A percentile compares a stretch with the other conserved stretches of the same genome.
phyloP scores from a whole-genome alignment of 2,113 vertebrate genomes.

The Solea senegalensis region DNA sequence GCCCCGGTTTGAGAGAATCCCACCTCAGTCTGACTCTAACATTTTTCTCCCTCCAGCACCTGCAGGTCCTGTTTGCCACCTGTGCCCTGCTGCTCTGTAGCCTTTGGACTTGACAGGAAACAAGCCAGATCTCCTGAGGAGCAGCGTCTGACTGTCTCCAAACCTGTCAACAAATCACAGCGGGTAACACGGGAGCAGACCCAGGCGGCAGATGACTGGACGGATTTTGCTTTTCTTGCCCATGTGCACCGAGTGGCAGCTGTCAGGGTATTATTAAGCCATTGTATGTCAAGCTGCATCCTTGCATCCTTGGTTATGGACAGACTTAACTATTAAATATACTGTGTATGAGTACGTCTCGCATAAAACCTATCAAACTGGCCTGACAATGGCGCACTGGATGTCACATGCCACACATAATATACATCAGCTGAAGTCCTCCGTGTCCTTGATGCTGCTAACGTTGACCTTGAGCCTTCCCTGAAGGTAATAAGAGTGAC shows the following conservation, averaged over 20 bases:
- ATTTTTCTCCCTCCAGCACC: conserved; percentile 21
- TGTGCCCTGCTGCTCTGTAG: conserved; percentile 41
- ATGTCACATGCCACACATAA: neutral
- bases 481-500: conserved; percentile 5
- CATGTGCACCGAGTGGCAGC: conserved; percentile 40
- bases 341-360: neutral
- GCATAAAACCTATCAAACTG: neutral
- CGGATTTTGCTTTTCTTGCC: conserved; percentile 40
- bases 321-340: neutral
- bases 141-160: conserved; percentile 46
- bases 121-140: conserved; percentile 45
- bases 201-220: conserved; percentile 37
- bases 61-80: conserved; percentile 52
- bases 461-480: conserved; percentile 37
- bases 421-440: neutral
- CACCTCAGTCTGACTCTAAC: neutral
- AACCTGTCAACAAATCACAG: conserved; percentile 53
- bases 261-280: conserved; percentile 30
- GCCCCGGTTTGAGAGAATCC: too few relatives aligned
- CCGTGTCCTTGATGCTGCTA: conserved; percentile 4
- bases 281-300: neutral
- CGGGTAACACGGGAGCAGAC: conserved; percentile 15
- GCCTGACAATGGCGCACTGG: neutral
- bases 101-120: conserved; percentile 14
- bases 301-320: neutral